Evolutionary conservation across 2,888 invertebrate genomes (phyloP), one percentile per base, ranked within the genome.

Genomic region (Tubulanus polymorphus): DNA sequence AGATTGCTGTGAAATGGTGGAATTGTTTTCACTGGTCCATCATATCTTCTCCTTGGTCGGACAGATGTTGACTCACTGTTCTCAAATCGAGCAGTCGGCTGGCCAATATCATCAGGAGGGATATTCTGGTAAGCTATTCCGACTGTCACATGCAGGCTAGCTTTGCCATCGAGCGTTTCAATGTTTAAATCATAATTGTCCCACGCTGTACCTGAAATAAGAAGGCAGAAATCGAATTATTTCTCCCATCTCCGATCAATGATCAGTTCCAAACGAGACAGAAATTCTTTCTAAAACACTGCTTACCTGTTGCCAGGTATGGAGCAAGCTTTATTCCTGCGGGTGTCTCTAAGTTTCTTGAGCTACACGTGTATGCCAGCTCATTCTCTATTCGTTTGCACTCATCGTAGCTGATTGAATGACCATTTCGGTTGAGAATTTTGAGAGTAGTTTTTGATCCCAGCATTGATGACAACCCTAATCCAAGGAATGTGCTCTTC

Each of bases 141-240:
- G 15, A 53, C 53, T 8, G 48, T 53, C 12, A 48, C 53, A 48
- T 48, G 53, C n/a, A 53, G 48, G n/a, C 30, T 53, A 35, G 28
- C 53, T 48, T 48, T 53, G 5, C 53, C 53, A 30, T 53, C 53
- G 15, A 53, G n/a, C 6, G 53, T 53, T 10, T 53, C 53, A 29
- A 53, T 53, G 48, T 56, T 56, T 1, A 56, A 52, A 35, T 56
- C 56, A 47, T 56, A 56, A 26, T 56, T 56, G 25, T 56, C 56
- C 55, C 56, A 56, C 15, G 52, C n/a, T n/a, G n/a, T n/a, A n/a
- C n/a, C n/a, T n/a, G n/a, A n/a, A n/a, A n/a, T n/a, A n/a, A n/a
- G n/a, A n/a, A n/a, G n/a, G n/a, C n/a, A n/a, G n/a, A n/a, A n/a
- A n/a, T n/a, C n/a, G n/a, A n/a, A n/a, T n/a, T n/a, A n/a, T n/a